phyloP scores from a whole-genome alignment of 2,888 invertebrate species.

The Agonum fuliginosum region DNA sequence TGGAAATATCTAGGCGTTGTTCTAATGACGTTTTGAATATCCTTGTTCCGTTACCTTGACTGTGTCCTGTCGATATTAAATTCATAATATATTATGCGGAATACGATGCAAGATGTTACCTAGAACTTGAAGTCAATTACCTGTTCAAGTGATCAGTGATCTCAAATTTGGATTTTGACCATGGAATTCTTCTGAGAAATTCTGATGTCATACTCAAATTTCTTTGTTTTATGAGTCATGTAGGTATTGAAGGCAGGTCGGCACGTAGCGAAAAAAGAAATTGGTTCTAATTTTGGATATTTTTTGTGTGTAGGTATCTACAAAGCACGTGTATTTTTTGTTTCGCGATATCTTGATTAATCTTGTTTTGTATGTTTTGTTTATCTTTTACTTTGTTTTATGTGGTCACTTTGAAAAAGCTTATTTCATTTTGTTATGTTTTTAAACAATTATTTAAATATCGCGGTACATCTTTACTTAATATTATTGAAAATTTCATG shows the following conservation, averaged over 20 bases:
- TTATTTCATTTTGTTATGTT: too few relatives aligned
- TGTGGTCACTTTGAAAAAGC: too few relatives aligned
- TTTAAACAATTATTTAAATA: too few relatives aligned
- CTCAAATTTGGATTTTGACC: conserved; percentile 8
- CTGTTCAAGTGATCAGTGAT: neutral
- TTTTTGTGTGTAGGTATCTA: neutral
- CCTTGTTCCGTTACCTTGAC: conserved; percentile 54
- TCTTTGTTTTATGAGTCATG: conserved; percentile 17
- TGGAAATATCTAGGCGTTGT: conserved; percentile 33
- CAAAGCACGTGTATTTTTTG: neutral
- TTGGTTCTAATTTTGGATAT: conserved; percentile 1
- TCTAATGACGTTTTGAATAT: conserved; percentile 24
- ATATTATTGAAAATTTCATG: too few relatives aligned
- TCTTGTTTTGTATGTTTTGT: too few relatives aligned
- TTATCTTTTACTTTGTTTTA: neutral
- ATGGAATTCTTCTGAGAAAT: conserved; percentile 19
- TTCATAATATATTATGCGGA: conserved; percentile 2
- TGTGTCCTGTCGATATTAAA: conserved; percentile 29
- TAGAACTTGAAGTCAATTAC: neutral
- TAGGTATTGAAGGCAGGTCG: too few relatives aligned
- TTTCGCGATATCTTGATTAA: too few relatives aligned
- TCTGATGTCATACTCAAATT: conserved; percentile 26
- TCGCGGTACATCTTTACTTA: too few relatives aligned
- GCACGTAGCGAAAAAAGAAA: neutral
- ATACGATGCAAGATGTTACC: neutral